A percentile compares a stretch with the other conserved stretches of the same genome.
Evolutionary conservation across 2,888 invertebrate genomes (phyloP).

Genomic region (Eubasilissa splendida): DNA sequence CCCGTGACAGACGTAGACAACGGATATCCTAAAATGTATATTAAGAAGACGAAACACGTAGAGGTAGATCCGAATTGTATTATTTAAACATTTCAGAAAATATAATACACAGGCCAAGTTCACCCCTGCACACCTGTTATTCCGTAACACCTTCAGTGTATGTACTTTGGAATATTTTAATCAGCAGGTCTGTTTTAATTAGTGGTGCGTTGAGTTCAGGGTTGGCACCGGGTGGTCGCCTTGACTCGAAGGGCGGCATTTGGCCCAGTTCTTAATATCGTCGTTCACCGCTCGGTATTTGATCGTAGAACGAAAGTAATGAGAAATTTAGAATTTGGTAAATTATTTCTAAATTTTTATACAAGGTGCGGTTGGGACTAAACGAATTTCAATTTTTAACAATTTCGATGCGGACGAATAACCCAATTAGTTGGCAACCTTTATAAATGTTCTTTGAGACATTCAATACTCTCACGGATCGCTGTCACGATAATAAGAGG

Average conservation of each 20-base stretch:
- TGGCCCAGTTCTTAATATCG: constrained; percentile 29
- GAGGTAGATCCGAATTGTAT: too few relatives aligned
- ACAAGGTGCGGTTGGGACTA: neutral
- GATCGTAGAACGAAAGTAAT: constrained; percentile 1
- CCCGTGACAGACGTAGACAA: too few relatives aligned
- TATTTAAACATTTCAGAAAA: too few relatives aligned
- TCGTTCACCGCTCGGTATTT: constrained; percentile 15
- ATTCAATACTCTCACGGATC: too few relatives aligned
- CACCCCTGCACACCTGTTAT: constrained; percentile 40
- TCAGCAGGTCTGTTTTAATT: constrained; percentile 45
- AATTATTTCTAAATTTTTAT: constrained; percentile 9
- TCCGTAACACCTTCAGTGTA: constrained; percentile 28
- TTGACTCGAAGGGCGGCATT: neutral
- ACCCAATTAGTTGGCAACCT: too few relatives aligned
- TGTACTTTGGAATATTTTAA: constrained; percentile 45
- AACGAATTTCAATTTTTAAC: too few relatives aligned
- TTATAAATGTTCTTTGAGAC: too few relatives aligned
- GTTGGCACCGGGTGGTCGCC: constrained; percentile 9
- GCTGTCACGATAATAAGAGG: too few relatives aligned
- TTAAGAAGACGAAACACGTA: too few relatives aligned
- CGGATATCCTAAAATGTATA: too few relatives aligned
- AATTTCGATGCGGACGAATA: too few relatives aligned
- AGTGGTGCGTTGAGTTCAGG: constrained; percentile 17
- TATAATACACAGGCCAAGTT: neutral
- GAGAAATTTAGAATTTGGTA: constrained; percentile 1